Conservation (phyloP, 30 jellyfish, hydroid and myxozoan genomes). For the Pseudorhiza aurosa region DNA sequence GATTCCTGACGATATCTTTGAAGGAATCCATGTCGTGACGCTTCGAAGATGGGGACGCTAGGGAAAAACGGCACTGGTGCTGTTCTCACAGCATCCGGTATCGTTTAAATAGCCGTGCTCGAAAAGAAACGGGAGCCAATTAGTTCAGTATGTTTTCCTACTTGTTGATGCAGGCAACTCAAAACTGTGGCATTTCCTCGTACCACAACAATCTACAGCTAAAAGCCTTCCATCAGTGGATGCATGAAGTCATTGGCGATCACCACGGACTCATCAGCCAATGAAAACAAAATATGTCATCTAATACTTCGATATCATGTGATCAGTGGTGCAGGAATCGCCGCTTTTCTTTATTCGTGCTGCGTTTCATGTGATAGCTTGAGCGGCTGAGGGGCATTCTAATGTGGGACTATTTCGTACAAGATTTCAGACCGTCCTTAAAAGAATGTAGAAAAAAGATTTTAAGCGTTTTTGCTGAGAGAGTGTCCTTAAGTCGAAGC, state of each 20-base stretch:
- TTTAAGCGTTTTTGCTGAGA: too few relatives aligned
- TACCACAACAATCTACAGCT: too few relatives aligned
- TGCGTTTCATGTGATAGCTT: neutral
- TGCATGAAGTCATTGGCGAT: neutral
- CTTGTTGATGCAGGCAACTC: too few relatives aligned
- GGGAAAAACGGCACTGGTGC: too few relatives aligned
- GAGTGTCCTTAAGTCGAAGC: too few relatives aligned
- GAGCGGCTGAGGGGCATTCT: too few relatives aligned
- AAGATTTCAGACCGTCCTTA: too few relatives aligned
- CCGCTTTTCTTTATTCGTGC: neutral
- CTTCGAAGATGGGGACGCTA: too few relatives aligned
- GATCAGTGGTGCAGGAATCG: neutral
- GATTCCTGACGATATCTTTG: neutral
- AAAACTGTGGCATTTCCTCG: too few relatives aligned
- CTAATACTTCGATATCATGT: neutral
- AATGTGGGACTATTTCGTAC: too few relatives aligned
- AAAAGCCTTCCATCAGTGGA: too few relatives aligned
- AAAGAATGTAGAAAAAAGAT: too few relatives aligned
- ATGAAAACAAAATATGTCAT: neutral
- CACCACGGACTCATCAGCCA: conserved; percentile 3
- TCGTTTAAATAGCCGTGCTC: neutral
- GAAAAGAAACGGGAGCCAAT: neutral
- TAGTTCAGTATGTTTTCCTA: neutral
- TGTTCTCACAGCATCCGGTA: neutral
- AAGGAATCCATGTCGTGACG: conserved; percentile 14